Percentiles rank a stretch among this genome's conserved stretches.
These are phyloP conservation scores for Equus quagga DNA, from an alignment of 2,113 vertebrate species.

Conservation along the genomic window DNA sequence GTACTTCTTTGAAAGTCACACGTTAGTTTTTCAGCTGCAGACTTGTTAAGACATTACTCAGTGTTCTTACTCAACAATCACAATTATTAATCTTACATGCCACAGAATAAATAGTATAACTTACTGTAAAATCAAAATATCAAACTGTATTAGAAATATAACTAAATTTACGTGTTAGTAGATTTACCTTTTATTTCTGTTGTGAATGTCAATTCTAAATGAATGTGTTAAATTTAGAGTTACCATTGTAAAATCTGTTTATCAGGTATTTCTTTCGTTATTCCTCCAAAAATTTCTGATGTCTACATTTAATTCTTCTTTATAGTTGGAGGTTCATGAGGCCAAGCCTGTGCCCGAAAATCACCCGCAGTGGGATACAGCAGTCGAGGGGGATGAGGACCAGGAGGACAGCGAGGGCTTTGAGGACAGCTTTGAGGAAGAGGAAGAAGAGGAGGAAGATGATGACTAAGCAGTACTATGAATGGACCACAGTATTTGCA, in stretches of 20 bases:
- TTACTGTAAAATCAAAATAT: constrained; percentile 4
- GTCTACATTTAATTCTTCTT: constrained; percentile 13
- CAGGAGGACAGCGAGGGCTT: constrained; percentile 99
- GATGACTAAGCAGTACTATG: constrained; percentile 81
- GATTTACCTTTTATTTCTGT: constrained; percentile 3
- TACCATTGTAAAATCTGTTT: background rate
- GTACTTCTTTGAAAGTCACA: background rate
- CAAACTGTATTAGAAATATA: background rate
- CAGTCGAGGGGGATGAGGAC: constrained; percentile 98
- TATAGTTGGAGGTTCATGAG: constrained; percentile 98
- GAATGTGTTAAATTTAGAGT: constrained; percentile 40
- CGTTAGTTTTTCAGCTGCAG: background rate
- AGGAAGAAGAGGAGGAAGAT: constrained; percentile 95
- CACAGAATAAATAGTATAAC: background rate
- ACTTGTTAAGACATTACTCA: background rate
- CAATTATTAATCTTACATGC: constrained; percentile 13
- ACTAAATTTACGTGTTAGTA: background rate
- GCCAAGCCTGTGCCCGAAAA: constrained; percentile 98
- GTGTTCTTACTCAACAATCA: background rate
- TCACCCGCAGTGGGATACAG: constrained; percentile 99
- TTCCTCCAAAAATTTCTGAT: constrained; percentile 32
- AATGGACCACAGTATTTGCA: constrained; percentile 81
- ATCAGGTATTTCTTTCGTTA: background rate
- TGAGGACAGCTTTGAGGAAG: constrained; percentile 98
- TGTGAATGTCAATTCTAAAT: background rate